Evolutionary conservation across 2,888 invertebrate genomes (phyloP).

Genomic region (Herminia tarsipennalis): DNA sequence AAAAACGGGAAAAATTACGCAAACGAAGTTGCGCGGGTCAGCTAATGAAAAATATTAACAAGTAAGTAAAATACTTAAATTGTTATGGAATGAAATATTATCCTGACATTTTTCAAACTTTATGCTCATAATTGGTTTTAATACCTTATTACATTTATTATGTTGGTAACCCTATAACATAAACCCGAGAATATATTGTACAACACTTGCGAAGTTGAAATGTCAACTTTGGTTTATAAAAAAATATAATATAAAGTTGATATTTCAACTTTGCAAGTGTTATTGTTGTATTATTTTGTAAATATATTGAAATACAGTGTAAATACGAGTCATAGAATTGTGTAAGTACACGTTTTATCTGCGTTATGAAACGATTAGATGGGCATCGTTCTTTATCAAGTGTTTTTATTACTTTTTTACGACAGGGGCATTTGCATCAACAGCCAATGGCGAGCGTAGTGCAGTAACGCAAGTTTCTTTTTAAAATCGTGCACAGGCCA

Average conservation of each 20-base stretch:
- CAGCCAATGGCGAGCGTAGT: slow-evolving; percentile 19
- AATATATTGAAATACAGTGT: not conserved
- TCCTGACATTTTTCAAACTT: too few species aligned
- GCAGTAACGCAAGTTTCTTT: slow-evolving; percentile 30
- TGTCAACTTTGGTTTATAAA: too few species aligned
- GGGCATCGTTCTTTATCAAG: slow-evolving; percentile 30
- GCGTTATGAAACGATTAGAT: slow-evolving; percentile 33
- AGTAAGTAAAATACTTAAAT: too few species aligned
- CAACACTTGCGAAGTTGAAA: not conserved
- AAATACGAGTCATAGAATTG: not conserved
- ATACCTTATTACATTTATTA: not conserved
- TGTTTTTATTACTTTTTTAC: slow-evolving; percentile 36
- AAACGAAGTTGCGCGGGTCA: too few species aligned
- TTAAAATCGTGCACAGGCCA: slow-evolving; percentile 39
- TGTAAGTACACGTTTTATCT: slow-evolving; percentile 15
- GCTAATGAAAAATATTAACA: too few species aligned
- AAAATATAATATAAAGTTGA: too few species aligned
- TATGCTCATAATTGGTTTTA: not conserved
- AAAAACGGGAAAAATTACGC: too few species aligned
- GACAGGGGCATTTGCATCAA: slow-evolving; percentile 25
- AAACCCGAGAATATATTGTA: too few species aligned
- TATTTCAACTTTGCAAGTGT: not conserved
- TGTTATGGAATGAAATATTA: too few species aligned
- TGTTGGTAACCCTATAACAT: too few species aligned
- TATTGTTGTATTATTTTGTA: too few species aligned